phyloP scores from a whole-genome alignment of 2,113 vertebrate species.

The Triplophysa rosa region DNA sequence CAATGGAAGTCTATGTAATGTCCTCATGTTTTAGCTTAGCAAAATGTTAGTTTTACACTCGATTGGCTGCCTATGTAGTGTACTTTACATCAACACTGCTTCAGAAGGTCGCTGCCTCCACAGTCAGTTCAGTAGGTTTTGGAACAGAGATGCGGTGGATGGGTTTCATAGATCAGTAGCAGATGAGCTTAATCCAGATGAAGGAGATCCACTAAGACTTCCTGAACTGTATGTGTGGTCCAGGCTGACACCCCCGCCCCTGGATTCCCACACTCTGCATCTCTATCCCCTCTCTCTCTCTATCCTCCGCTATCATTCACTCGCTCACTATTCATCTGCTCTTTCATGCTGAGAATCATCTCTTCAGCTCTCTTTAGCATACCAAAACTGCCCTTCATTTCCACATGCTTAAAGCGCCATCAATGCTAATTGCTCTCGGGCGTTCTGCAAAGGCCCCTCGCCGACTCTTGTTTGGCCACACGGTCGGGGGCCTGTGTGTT shows the following conservation, averaged over 20 bases:
- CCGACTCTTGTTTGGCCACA: conserved; percentile 70
- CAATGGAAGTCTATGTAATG: no score
- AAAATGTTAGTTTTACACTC: no score
- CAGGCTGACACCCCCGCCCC: conserved; percentile 58
- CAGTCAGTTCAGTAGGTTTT: no score
- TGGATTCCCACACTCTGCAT: conserved; percentile 50
- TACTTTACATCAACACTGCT: no score
- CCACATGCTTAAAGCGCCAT: conserved; percentile 71
- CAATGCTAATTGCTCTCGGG: conserved; percentile 77
- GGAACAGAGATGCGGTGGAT: background rate
- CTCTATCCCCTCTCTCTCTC: conserved; percentile 63
- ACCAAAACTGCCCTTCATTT: conserved; percentile 69
- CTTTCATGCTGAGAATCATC: conserved; percentile 72
- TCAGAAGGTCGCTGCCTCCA: no score
- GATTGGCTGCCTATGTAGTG: no score
- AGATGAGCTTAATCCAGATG: conserved; percentile 34
- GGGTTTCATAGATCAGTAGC: background rate
- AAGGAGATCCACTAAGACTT: conserved; percentile 25
- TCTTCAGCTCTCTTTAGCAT: conserved; percentile 73
- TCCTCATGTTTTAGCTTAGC: no score
- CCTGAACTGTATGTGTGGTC: conserved; percentile 56
- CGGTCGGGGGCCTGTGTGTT: conserved; percentile 62
- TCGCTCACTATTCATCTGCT: conserved; percentile 65
- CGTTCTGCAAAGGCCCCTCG: conserved; percentile 61
- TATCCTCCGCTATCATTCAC: conserved; percentile 67